Base-by-base conservation (phyloP, 2,888 invertebrate species). In the Caenorhabditis zanzibari region DNA sequence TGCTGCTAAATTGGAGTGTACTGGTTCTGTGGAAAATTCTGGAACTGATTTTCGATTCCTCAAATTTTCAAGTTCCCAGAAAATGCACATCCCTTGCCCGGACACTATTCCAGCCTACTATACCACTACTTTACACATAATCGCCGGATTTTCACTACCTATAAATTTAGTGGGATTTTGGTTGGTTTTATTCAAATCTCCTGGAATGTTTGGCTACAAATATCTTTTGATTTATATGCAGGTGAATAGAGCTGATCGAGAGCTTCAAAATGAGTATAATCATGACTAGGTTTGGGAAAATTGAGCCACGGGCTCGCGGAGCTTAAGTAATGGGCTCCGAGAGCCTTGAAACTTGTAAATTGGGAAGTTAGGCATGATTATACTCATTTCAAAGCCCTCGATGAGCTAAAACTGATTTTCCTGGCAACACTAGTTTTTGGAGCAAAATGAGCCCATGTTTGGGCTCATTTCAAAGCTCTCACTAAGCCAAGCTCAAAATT, bases 181-280 rank as follows among this genome's bases (percentile, higher is more conserved):
- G 68, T 61, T 81, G 32, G 72, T 81, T 1, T 32, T n/a, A 44
- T 68, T 54, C 24, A 19, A 74, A n/a, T 63, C 61, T 1, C 81
- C 81, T 5, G 68, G 52, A 16, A 74, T 74, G 58, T 35, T n/a
- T 14, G 58, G 58, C 16, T 72, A 71, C 26, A 72, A 66, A 56
- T 58, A 58, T 47, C 66, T 66, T 19, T 12, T 73, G 38, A 5
- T 44, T 38, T 81, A 81, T 69, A 61, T 77, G 54, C 77, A 77
- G 69, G 77, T 77, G 32, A 9, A 16, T 19, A n/a, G 16, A 24
- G 44, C 24, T 24, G 1, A 16, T 22, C 24, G 24, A 52, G 26
- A 38, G 24, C 44, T 71, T 44, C 24, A 0, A 32, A 49, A 49
- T 44, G 58, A 59, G n/a, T 41, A 63, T 59, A 59, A 59, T 19